Conservation (phyloP, 2,113 vertebrate genomes). For the Antechinus stuartii region DNA sequence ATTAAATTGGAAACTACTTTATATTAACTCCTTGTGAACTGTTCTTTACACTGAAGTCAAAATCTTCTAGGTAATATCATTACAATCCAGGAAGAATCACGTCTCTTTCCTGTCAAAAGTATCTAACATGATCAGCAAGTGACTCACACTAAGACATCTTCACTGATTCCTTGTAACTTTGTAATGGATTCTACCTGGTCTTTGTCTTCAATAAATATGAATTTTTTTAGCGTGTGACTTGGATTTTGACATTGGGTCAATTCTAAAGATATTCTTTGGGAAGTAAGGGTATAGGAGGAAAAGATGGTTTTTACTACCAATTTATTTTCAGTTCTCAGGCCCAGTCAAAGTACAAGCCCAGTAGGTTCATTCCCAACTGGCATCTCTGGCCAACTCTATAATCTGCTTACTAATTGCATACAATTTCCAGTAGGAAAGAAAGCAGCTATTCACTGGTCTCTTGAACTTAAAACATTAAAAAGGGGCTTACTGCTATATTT, state of each 20-base stretch:
- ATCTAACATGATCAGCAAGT: neutral
- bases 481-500: conserved; percentile 61
- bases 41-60: neutral
- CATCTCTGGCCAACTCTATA: neutral
- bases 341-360: neutral
- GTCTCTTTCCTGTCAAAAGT: neutral
- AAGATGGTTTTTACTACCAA: neutral
- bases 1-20: neutral
- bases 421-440: conserved; percentile 66
- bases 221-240: neutral
- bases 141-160: neutral
- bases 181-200: neutral
- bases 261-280: neutral
- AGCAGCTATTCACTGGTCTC: conserved; percentile 56
- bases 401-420: conserved; percentile 53
- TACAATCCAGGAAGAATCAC: neutral
- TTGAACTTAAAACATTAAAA: conserved; percentile 65
- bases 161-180: neutral
- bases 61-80: neutral
- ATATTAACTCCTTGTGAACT: neutral
- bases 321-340: conserved; percentile 29
- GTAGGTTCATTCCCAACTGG: neutral
- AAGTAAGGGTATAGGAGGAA: neutral
- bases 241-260: neutral
- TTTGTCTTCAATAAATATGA: neutral